Evolutionary conservation across 2,888 invertebrate genomes (phyloP), one percentile per base, ranked within the genome.

Genomic region (Trissolcus japonicus): DNA sequence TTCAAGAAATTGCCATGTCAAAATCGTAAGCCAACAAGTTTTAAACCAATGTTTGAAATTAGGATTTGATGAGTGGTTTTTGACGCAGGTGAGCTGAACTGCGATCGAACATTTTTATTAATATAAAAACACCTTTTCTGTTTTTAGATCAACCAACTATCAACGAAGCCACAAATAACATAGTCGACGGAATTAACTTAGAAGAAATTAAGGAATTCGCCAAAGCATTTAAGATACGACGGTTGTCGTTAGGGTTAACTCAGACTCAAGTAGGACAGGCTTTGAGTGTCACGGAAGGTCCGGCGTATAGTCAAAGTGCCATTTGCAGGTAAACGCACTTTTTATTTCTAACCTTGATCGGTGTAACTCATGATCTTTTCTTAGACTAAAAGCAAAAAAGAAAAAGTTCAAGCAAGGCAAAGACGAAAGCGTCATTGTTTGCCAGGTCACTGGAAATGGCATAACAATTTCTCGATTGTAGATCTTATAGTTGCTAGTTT

Each of bases 131-230:
- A 11, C 11, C 46, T 62, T 40, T 6, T 43, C 88, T 88, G 17
- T 79, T 89, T 89, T 62, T 91, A 96, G 96, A 95, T 91, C 96
- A 96, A 90, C 95, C 95, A 75, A 96, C 97, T 80, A 97, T 97
- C 88, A 97, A 96, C 90, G 96, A 97, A 90, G 95, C 96, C 60
- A 96, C 95, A 81, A 95, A 95, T 87, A 97, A 97, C 89, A 95
- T 98, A 67, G 97, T 98, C 41, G 98, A 98, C 88, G 98, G 98
- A 61, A 97, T 98, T 86, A 97, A 98, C 90, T 91, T 98, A 87
- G 98, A 98, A 89, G 98, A 98, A 90, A 98, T 98, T 89, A 97
- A 98, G 91, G 98, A 98, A 91, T 98, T 98, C 90, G 98, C 98
- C 81, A 98, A 98, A 91, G 97, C 96, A 79, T 98, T 98, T 90